phyloP scores from a whole-genome alignment of 2,888 invertebrate genomes.

The Adineta ricciae region DNA sequence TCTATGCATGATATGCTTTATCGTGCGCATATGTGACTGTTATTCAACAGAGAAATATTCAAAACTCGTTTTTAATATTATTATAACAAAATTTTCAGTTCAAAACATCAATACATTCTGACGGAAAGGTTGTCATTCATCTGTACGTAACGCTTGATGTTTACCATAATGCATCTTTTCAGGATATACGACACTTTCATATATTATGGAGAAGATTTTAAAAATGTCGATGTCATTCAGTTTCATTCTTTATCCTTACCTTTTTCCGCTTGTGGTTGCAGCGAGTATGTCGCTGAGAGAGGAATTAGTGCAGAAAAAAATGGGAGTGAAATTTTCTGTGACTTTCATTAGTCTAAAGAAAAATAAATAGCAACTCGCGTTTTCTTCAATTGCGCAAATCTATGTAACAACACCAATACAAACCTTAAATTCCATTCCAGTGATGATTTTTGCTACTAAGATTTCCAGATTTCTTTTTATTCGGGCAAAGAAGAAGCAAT shows the following conservation, averaged over 20 bases:
- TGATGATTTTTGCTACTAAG: not conserved
- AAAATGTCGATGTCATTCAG: no score
- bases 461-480: not conserved
- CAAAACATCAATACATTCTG: no score
- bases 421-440: constrained; percentile 32
- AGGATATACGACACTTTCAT: constrained; percentile 44
- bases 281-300: constrained; percentile 89
- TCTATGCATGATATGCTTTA: no score
- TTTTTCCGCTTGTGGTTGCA: constrained; percentile 76
- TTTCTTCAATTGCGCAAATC: not conserved
- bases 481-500: not conserved
- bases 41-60: no score
- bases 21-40: no score
- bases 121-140: constrained; percentile 54
- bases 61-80: no score
- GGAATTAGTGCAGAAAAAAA: no score
- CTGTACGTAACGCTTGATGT: constrained; percentile 66
- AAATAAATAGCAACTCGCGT: no score
- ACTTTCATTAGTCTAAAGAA: constrained; percentile 79
- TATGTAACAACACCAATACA: not conserved
- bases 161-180: constrained; percentile 71
- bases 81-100: no score
- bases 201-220: no score
- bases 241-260: constrained; percentile 62
- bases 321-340: no score